Base-by-base conservation (phyloP, 2,888 invertebrate genomes). In the Desoria tigrina region DNA sequence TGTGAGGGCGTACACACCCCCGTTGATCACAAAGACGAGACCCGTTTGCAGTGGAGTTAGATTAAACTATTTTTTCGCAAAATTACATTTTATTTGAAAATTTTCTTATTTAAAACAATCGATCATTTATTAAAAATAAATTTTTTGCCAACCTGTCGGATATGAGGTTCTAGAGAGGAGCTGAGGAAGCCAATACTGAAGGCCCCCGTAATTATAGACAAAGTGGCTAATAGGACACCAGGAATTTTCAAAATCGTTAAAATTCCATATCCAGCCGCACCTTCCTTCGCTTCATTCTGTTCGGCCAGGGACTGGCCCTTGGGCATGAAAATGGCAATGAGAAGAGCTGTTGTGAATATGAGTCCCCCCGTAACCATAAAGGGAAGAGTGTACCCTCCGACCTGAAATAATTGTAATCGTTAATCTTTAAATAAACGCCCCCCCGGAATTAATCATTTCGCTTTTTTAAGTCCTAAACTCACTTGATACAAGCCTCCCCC, bases 11-110 rank as follows among this genome's bases (percentile, higher is more conserved):
- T 92, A 92, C 16, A 87, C 84, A 0, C 88, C 91, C 2, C 92
- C 91, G 78, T 90, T 91, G 75, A 92, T 88, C 49, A 92, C 87
- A 78, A 92, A 92, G 86, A 92, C 88, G 60, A 90, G 79, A 0
- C 91, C 92, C 71, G 90, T 80, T 16, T 88, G 79, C 55, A 90
- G 84, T 0, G 89, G 88, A 0, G 87, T 84, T 68, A 90, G 82
- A 1, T 84, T 75, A 78, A 90, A 90, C 83, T 86, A 81, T 21
- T 76, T n/a, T n/a, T n/a, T n/a, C n/a, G n/a, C n/a, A n/a, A n/a
- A 78, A 69, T n/a, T n/a, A n/a, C n/a, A n/a, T n/a, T n/a, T n/a
- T n/a, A 49, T 14, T 39, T 42, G 42, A 9, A n/a, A n/a, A 26
- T 57, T 6, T 51, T 28, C 32, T 23, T 51, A 18, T 57, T 6